Conservation (phyloP, 2,888 invertebrate species). For the Phania funesta region DNA sequence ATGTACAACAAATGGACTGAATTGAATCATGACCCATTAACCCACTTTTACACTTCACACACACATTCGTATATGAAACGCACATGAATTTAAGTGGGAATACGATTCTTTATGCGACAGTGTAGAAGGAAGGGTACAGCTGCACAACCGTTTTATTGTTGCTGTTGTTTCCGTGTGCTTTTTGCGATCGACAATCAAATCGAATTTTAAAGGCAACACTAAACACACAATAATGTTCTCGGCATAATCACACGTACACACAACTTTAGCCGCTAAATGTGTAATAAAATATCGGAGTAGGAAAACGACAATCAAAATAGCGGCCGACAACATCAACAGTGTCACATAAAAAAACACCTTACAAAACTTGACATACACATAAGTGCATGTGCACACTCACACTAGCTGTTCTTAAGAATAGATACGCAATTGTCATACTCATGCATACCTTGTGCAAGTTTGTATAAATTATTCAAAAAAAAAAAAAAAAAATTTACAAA, state of each 20-base stretch:
- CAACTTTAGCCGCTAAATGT: constrained; percentile 31
- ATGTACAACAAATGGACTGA: constrained; percentile 64
- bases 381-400: background rate
- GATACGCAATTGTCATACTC: background rate
- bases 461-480: constrained; percentile 2
- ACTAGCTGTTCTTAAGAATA: background rate
- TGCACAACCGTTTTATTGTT: constrained; percentile 22
- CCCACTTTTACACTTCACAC: constrained; percentile 70
- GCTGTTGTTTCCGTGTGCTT: background rate
- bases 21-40: constrained; percentile 79
- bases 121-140: constrained; percentile 27
- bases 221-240: background rate
- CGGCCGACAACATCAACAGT: background rate
- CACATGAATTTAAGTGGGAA: constrained; percentile 17
- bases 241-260: background rate
- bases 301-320: constrained; percentile 35
- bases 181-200: constrained; percentile 36
- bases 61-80: background rate
- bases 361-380: constrained; percentile 6
- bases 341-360: constrained; percentile 37
- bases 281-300: constrained; percentile 43
- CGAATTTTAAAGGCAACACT: constrained; percentile 13
- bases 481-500: constrained; percentile 3
- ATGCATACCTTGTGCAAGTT: background rate
- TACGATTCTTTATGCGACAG: constrained; percentile 6